These are phyloP conservation scores for Indicator indicator DNA, from an alignment of 2,113 vertebrate genomes.

Conservation along the genomic window DNA sequence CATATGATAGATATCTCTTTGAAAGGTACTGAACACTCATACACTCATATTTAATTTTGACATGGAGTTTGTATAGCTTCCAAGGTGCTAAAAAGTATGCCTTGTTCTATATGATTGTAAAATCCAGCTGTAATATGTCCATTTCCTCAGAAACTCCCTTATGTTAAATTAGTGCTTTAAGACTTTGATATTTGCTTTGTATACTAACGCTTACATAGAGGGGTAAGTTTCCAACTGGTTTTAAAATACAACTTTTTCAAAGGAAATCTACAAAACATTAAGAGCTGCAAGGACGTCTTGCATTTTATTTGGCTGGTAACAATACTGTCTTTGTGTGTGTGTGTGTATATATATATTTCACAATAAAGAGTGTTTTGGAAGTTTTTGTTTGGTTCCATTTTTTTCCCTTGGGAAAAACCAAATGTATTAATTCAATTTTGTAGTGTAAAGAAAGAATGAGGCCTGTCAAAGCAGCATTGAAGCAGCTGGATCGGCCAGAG, in stretches of 20 bases:
- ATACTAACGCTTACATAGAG: background rate
- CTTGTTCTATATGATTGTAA: background rate
- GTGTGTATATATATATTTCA: background rate
- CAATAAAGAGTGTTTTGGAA: background rate
- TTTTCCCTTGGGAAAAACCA: background rate
- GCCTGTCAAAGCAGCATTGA: constrained; percentile 96
- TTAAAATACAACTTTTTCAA: background rate
- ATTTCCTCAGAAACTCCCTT: background rate
- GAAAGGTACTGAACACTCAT: background rate
- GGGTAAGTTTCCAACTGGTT: background rate
- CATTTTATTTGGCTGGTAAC: background rate
- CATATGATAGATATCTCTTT: fast-evolving
- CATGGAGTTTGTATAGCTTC: background rate
- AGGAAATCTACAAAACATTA: background rate
- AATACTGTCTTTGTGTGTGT: background rate
- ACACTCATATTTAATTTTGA: background rate
- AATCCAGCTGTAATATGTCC: background rate
- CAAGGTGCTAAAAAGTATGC: background rate
- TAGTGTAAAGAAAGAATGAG: constrained; percentile 99
- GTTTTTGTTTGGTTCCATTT: background rate
- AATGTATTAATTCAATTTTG: constrained; percentile 5
- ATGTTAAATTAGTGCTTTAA: background rate
- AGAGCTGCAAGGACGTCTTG: background rate
- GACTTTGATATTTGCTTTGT: background rate
- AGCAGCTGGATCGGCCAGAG: constrained; percentile 96